Percentiles rank a stretch among this genome's conserved stretches.
Evolutionary conservation across 2,888 invertebrate genomes (phyloP).

Genomic region (Hypomecis punctinalis): DNA sequence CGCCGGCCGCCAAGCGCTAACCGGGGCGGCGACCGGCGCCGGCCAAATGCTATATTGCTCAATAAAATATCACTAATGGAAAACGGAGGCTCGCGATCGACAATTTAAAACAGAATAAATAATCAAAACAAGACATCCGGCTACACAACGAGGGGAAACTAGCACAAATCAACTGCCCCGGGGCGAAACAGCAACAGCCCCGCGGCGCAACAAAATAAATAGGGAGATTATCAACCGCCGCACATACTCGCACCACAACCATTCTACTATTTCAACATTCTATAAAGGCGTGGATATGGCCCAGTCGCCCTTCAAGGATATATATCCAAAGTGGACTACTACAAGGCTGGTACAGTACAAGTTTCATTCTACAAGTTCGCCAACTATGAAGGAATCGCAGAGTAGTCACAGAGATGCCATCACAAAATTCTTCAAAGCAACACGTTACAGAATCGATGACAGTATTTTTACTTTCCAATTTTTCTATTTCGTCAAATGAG

Average conservation of each 20-base stretch:
- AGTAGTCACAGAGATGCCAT: too few species aligned
- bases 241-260: not conserved
- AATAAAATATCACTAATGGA: conserved; percentile 85
- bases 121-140: conserved; percentile 69
- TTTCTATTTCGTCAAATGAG: too few species aligned
- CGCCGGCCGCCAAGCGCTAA: not conserved
- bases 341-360: too few species aligned
- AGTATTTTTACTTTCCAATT: too few species aligned
- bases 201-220: conserved; percentile 82
- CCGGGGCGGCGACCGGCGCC: conserved; percentile 38
- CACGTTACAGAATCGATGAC: too few species aligned
- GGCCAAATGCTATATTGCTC: conserved; percentile 83
- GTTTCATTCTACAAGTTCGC: too few species aligned
- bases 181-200: conserved; percentile 83
- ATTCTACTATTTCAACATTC: too few species aligned
- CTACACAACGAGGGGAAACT: conserved; percentile 73
- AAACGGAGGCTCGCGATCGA: conserved; percentile 80
- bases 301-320: too few species aligned
- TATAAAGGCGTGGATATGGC: too few species aligned
- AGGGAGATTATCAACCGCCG: conserved; percentile 48
- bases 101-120: conserved; percentile 79
- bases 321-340: too few species aligned
- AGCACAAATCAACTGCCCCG: conserved; percentile 78
- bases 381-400: too few species aligned
- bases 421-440: too few species aligned